These are phyloP conservation scores for Fopius arisanus DNA, from an alignment of 1,140 invertebrate genomes.

Conservation along the genomic window DNA sequence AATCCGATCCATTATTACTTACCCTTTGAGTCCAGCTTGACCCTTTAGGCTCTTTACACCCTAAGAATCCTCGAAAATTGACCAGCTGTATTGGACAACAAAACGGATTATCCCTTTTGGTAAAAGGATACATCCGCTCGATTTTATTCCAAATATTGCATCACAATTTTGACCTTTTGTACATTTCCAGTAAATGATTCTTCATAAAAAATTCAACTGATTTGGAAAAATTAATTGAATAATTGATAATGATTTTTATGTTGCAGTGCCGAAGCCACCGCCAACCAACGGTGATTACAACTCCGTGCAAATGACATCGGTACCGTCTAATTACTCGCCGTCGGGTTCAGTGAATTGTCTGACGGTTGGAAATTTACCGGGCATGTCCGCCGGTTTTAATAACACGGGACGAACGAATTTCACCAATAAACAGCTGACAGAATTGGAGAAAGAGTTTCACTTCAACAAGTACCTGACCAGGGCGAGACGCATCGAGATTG, in stretches of 20 bases:
- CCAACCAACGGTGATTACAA: slow-evolving; percentile 60
- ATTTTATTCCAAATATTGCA: slow-evolving; percentile 11
- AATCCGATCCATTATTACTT: slow-evolving; percentile 19
- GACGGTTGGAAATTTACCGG: slow-evolving; percentile 40
- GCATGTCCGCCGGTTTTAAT: slow-evolving; percentile 68
- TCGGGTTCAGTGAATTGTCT: slow-evolving; percentile 50
- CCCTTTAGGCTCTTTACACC: slow-evolving; percentile 28
- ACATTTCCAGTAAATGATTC: too few relatives aligned
- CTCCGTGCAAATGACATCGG: slow-evolving; percentile 41
- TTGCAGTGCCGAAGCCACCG: slow-evolving; percentile 76
- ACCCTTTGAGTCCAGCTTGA: slow-evolving; percentile 43
- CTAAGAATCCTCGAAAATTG: slow-evolving; percentile 38
- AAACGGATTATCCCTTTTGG: slow-evolving; percentile 21
- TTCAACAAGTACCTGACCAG: slow-evolving; percentile 99
- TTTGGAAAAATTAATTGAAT: too few relatives aligned
- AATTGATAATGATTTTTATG: neutral
- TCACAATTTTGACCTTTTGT: neutral
- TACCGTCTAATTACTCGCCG: slow-evolving; percentile 34
- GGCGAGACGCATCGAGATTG: slow-evolving; percentile 96
- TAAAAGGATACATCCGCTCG: slow-evolving; percentile 4
- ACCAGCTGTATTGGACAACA: slow-evolving; percentile 56
- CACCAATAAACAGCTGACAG: slow-evolving; percentile 98
- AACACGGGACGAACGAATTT: slow-evolving; percentile 96
- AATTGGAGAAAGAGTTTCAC: slow-evolving; percentile 99
- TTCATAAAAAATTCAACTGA: too few relatives aligned